Evolutionary conservation across 2,113 vertebrate species (phyloP).

Genomic region (Cygnus buccinator): DNA sequence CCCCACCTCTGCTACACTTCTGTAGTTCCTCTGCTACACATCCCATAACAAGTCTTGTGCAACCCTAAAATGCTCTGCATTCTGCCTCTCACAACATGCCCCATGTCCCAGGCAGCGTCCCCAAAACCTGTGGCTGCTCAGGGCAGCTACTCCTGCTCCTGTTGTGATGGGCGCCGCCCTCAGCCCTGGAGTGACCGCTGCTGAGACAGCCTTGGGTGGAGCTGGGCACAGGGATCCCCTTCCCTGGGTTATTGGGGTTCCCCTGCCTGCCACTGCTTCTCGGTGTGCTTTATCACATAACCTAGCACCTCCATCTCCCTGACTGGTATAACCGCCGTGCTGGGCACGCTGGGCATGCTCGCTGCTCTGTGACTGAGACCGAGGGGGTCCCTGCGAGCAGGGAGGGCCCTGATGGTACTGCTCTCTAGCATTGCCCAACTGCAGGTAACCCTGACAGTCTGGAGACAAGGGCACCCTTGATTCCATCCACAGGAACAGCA

Average conservation of each 20-base stretch:
- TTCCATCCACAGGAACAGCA: background rate
- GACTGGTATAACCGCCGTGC: accelerated
- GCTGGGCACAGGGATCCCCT: background rate
- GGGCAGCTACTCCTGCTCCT: accelerated
- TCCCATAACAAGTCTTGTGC: accelerated
- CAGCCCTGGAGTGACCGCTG: background rate
- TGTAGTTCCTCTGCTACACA: background rate
- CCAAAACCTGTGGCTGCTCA: background rate
- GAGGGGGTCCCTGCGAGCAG: background rate
- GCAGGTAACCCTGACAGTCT: accelerated
- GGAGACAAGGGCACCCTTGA: accelerated
- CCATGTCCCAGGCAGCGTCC: accelerated
- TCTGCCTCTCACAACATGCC: background rate
- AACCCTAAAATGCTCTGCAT: background rate
- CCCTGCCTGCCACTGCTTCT: background rate
- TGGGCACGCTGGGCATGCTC: too few species aligned
- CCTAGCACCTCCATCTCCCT: background rate
- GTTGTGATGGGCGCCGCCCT: accelerated
- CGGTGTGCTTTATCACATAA: background rate
- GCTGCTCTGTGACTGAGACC: background rate
- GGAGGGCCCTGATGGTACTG: too few species aligned
- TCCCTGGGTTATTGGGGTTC: background rate
- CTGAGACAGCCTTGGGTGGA: background rate
- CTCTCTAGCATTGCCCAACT: background rate
- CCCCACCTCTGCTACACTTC: background rate